phyloP scores from a whole-genome alignment of 2,797 vertebrate species.

The Esox masquinongy region DNA sequence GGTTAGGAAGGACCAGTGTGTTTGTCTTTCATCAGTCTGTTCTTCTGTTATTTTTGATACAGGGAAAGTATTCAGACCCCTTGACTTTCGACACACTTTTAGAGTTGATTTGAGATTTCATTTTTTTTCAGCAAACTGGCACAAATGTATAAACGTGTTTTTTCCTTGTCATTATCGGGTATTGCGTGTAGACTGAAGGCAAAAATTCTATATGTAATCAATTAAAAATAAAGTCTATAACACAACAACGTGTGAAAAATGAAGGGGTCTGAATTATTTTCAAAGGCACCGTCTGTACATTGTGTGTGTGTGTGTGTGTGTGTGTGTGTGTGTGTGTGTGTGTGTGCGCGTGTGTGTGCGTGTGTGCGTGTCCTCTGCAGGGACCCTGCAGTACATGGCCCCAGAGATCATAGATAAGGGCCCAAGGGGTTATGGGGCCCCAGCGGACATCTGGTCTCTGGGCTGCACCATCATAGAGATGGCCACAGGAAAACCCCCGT shows the following conservation, averaged over 20 bases:
- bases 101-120: too few relatives aligned
- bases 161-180: too few relatives aligned
- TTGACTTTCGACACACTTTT: neutral
- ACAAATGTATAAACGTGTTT: too few relatives aligned
- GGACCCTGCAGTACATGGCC: slow-evolving; percentile 94
- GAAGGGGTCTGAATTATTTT: too few relatives aligned
- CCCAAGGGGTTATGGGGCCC: slow-evolving; percentile 89
- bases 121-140: too few relatives aligned
- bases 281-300: neutral
- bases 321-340: slow-evolving; percentile 19
- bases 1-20: slow-evolving; percentile 57
- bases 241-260: too few relatives aligned
- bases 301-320: slow-evolving; percentile 15
- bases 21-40: slow-evolving; percentile 72
- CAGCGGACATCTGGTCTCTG: slow-evolving; percentile 93
- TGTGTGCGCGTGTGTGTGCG: slow-evolving; percentile 16
- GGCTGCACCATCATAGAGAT: slow-evolving; percentile 94
- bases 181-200: too few relatives aligned
- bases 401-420: slow-evolving; percentile 93
- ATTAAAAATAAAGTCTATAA: too few relatives aligned
- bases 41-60: neutral
- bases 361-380: slow-evolving; percentile 54
- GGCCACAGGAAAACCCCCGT: slow-evolving; percentile 90
- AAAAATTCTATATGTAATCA: too few relatives aligned
- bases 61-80: too few relatives aligned